Evolutionary conservation across 2,113 vertebrate genomes (phyloP).

Genomic region (Chaetorhynchus papuensis): DNA sequence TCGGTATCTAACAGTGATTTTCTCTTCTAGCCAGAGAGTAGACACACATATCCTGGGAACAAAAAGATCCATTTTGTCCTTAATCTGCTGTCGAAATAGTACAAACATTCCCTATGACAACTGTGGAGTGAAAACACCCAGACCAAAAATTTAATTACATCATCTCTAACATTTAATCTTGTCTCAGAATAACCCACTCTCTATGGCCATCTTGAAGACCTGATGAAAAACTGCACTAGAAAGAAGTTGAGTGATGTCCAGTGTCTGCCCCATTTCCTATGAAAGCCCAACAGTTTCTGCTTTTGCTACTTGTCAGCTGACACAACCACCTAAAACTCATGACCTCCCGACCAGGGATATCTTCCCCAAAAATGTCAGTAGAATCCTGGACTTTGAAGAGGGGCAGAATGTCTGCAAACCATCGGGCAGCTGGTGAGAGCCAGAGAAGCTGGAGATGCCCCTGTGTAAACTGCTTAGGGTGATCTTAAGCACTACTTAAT

Average conservation of each 20-base stretch:
- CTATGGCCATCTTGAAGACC: constrained; percentile 26
- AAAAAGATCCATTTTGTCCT: neutral
- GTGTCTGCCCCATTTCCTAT: constrained; percentile 43
- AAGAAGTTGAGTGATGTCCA: neutral
- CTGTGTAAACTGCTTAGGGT: constrained; percentile 19
- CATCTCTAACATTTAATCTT: neutral
- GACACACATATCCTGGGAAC: neutral
- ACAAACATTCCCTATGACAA: neutral
- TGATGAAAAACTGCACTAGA: constrained; percentile 22
- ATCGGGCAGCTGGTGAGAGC: neutral
- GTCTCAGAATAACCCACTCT: constrained; percentile 70
- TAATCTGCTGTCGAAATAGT: neutral
- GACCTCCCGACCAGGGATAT: neutral
- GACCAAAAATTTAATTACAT: neutral
- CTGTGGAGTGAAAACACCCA: neutral
- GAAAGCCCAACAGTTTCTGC: neutral
- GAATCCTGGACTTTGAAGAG: neutral
- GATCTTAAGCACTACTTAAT: constrained; percentile 20
- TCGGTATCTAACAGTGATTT: neutral
- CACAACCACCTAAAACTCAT: neutral
- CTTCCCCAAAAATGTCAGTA: neutral
- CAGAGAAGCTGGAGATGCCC: neutral
- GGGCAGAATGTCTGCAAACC: neutral
- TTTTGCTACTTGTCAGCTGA: neutral
- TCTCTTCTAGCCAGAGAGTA: neutral